A percentile compares a stretch with the other conserved stretches of the same genome.
Conservation (phyloP, 2,113 vertebrate genomes). For the Paramisgurnus dabryanus region DNA sequence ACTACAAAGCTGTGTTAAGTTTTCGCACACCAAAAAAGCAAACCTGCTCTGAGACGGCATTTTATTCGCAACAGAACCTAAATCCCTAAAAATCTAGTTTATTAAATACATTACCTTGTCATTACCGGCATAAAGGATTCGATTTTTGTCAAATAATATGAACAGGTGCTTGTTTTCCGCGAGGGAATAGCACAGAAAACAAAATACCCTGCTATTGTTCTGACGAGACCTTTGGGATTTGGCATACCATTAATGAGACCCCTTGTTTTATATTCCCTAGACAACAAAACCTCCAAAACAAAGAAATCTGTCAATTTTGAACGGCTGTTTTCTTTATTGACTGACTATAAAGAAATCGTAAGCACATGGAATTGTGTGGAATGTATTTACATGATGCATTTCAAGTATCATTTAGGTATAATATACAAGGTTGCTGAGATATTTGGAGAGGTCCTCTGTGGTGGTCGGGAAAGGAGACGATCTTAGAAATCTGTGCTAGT, state of each 20-base stretch:
- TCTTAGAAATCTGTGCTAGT: slow-evolving; percentile 8
- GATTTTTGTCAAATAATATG: background rate
- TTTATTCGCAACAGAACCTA: too few species aligned
- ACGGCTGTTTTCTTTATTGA: slow-evolving; percentile 2
- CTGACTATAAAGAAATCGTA: background rate
- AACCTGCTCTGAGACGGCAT: too few species aligned
- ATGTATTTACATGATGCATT: background rate
- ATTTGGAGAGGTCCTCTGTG: background rate
- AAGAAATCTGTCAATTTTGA: background rate
- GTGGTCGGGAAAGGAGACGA: background rate
- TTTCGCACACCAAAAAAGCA: too few species aligned
- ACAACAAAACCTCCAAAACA: background rate
- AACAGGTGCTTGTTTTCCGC: slow-evolving; percentile 21
- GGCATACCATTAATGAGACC: slow-evolving; percentile 7
- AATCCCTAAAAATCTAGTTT: background rate
- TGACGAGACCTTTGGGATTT: slow-evolving; percentile 8
- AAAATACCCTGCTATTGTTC: slow-evolving; percentile 16
- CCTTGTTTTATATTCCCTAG: background rate
- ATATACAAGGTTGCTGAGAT: background rate
- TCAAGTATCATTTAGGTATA: background rate
- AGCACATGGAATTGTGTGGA: background rate
- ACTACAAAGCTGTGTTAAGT: too few species aligned
- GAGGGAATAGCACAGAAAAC: background rate
- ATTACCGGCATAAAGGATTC: background rate
- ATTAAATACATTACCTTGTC: background rate